A percentile compares a stretch with the other conserved stretches of the same genome.
Evolutionary conservation across 2,797 vertebrate species (phyloP).

Genomic region (Ispidina lecontei): DNA sequence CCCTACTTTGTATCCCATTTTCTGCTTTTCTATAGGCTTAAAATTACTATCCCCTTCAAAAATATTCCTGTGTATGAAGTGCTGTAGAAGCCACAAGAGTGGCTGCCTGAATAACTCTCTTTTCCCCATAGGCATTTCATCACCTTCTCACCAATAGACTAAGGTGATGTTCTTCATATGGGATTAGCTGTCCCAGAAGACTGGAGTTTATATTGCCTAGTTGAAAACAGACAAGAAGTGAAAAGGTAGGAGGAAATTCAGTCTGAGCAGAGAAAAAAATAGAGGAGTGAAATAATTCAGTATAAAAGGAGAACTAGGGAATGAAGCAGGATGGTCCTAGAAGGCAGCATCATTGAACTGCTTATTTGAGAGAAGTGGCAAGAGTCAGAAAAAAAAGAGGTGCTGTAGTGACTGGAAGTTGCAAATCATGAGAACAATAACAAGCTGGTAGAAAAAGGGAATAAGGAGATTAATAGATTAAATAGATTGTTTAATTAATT

Average conservation of each 20-base stretch:
- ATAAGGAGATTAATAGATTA: neutral
- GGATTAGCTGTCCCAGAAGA: neutral
- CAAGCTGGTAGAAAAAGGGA: neutral
- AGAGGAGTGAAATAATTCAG: neutral
- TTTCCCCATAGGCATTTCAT: neutral
- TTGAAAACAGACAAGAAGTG: neutral
- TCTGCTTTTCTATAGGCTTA: neutral
- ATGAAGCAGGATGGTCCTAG: neutral
- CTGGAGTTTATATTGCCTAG: neutral
- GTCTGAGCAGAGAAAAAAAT: neutral
- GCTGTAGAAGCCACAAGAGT: neutral
- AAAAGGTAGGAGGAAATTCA: neutral
- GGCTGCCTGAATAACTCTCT: neutral
- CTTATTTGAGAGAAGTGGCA: neutral
- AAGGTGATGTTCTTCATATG: neutral
- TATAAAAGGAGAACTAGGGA: neutral
- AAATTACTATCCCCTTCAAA: neutral
- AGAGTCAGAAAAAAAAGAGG: neutral
- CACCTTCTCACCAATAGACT: neutral
- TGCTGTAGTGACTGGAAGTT: neutral
- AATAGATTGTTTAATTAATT: no score
- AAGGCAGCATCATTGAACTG: neutral
- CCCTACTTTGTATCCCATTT: neutral
- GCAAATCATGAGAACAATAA: neutral
- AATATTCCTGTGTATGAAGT: neutral